Evolutionary conservation across 2,797 vertebrate genomes (phyloP), one percentile per base, ranked within the genome.

Genomic region (Microctenopoma steveboyesi): DNA sequence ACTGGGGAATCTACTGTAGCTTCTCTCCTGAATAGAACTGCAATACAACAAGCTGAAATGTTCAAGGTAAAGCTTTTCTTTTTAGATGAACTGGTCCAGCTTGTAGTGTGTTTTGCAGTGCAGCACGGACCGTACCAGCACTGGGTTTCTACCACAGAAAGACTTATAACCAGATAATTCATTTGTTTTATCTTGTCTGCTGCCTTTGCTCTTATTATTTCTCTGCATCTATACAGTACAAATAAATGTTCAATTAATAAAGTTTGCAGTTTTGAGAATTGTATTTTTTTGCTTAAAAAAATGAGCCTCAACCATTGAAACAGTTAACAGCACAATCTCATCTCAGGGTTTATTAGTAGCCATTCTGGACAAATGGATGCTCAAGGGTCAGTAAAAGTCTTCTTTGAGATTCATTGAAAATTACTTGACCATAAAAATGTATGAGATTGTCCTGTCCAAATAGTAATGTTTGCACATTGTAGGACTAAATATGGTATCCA

Each of bases 1-100:
- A 99, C 89, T 99, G 98, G 98, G 98, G 98, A 30, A 90, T 99
- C 64, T 94, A 97, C 64, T 98, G 97, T 69, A 94, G 84, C 68
- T 95, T 98, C 66, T 74, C 78, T 15, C 8, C 69, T 12, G 76
- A 28, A 0, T 87, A 85, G 58, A 76, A 52, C 14, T 16, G 4
- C 7, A 46, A 37, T 22, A 45, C 35, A 71, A 1, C 2, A 27
- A 28, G 2, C 10, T 7, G 1, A 59, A n/a, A 16, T 5, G 1
- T 0, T 28, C 2, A 7, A 28, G 15, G 18, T 6, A 10, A 27
- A 7, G 7, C 15, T 59, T 51, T n/a, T 52, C 4, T 33, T 39
- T 64, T 56, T 9, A 39, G 28, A 55, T 50, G 25, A 35, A 12
- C 2, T 30, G 16, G 12, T 59, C 5, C 13, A 13, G 3, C 30